Evolutionary conservation across 2,113 vertebrate genomes (phyloP).

Genomic region (Nothocercus nigrocapillus): DNA sequence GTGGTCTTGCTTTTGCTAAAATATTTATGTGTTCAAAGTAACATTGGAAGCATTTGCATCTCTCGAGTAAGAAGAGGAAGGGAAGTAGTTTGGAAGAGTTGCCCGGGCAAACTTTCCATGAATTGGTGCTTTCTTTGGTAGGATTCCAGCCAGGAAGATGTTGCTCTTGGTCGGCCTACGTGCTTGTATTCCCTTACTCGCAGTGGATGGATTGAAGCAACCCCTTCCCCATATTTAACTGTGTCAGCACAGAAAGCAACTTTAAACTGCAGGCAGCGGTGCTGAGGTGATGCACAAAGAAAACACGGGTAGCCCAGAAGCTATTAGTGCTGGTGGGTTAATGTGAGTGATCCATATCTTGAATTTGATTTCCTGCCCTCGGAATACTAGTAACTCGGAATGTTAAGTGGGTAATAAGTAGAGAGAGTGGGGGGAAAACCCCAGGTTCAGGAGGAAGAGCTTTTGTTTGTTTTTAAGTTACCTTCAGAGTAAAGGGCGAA

Average conservation of each 20-base stretch:
- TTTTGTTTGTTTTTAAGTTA: neutral
- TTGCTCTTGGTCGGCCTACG: neutral
- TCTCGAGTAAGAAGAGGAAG: neutral
- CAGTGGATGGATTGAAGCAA: neutral
- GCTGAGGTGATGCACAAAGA: neutral
- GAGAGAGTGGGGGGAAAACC: neutral
- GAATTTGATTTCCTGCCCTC: neutral
- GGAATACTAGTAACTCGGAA: neutral
- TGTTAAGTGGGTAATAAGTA: neutral
- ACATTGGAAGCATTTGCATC: neutral
- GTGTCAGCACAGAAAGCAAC: neutral
- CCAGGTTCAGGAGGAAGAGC: neutral
- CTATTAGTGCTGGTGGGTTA: neutral
- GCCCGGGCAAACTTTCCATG: neutral
- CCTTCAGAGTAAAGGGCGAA: neutral
- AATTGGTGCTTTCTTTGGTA: constrained; percentile 31
- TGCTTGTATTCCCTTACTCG: neutral
- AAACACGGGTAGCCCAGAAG: neutral
- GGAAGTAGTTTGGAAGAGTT: neutral
- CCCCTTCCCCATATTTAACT: neutral
- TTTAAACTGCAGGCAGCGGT: neutral
- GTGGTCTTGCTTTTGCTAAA: neutral
- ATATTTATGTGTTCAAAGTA: rapidly evolving
- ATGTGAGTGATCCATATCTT: neutral
- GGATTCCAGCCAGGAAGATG: neutral